A percentile compares a stretch with the other conserved stretches of the same genome.
phyloP scores from a whole-genome alignment of 2,113 vertebrate genomes.

The Lethenteron camtschaticum region DNA sequence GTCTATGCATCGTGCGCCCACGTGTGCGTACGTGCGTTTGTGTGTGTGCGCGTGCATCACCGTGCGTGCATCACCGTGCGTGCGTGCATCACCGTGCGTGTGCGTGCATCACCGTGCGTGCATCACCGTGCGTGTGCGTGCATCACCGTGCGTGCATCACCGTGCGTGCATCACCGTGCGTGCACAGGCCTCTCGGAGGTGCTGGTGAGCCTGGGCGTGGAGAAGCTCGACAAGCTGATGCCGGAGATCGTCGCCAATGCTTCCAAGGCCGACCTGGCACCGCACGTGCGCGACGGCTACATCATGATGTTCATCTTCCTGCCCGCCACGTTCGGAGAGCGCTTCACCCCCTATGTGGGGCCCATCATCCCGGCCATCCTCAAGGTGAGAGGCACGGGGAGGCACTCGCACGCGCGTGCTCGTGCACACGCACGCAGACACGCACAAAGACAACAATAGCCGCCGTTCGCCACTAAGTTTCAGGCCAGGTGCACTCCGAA shows the following conservation, averaged over 20 bases:
- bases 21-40: no score
- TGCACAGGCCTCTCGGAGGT: slow-evolving; percentile 72
- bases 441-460: background rate
- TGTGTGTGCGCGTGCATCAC: no score
- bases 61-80: no score
- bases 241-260: slow-evolving; percentile 90
- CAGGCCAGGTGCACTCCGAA: background rate
- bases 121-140: no score
- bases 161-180: no score
- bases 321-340: slow-evolving; percentile 86
- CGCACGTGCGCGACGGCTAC: slow-evolving; percentile 92
- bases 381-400: slow-evolving; percentile 33
- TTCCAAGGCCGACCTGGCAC: slow-evolving; percentile 85
- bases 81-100: no score
- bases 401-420: no score
- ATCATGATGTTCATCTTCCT: slow-evolving; percentile 99
- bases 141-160: no score
- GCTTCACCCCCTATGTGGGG: slow-evolving; percentile 82
- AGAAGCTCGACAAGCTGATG: slow-evolving; percentile 95
- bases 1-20: no score
- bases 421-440: no score
- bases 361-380: slow-evolving; percentile 96
- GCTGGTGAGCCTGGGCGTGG: slow-evolving; percentile 84
- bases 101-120: no score
- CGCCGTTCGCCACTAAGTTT: background rate